phyloP scores from a whole-genome alignment of 2,797 vertebrate genomes.

The Cephalopachus bancanus region DNA sequence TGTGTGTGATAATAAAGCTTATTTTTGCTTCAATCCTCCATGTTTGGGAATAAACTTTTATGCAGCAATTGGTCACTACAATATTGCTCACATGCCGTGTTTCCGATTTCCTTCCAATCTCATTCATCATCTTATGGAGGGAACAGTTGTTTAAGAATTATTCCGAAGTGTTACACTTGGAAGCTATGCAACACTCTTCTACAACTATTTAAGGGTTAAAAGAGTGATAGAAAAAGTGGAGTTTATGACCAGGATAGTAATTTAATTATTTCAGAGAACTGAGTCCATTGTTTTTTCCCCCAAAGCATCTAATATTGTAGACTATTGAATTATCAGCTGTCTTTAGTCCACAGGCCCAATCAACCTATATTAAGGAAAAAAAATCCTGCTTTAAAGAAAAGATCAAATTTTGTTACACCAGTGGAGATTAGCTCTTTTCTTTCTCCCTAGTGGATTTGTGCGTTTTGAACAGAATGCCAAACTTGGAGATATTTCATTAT shows the following conservation, averaged over 20 bases:
- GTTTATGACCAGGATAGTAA: not conserved
- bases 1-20: not conserved
- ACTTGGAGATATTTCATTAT: constrained; percentile 14
- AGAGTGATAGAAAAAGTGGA: not conserved
- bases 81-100: not conserved
- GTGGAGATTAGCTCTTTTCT: constrained; percentile 17
- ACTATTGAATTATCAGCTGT: constrained; percentile 6
- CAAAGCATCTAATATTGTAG: constrained; percentile 4
- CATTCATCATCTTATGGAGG: not conserved
- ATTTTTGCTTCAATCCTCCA: not conserved
- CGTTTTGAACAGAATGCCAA: constrained; percentile 44
- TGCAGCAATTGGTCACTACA: not conserved
- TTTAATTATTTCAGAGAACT: not conserved
- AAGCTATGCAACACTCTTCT: not conserved
- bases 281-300: not conserved
- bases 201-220: not conserved
- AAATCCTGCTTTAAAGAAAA: constrained; percentile 37
- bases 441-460: not conserved
- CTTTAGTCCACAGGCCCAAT: not conserved
- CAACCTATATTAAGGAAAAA: not conserved
- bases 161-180: not conserved
- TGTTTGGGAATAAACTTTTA: not conserved
- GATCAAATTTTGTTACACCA: constrained; percentile 10
- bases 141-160: not conserved
- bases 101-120: not conserved